Base-by-base conservation (phyloP, 2,888 invertebrate species). In the Sesia bembeciformis region DNA sequence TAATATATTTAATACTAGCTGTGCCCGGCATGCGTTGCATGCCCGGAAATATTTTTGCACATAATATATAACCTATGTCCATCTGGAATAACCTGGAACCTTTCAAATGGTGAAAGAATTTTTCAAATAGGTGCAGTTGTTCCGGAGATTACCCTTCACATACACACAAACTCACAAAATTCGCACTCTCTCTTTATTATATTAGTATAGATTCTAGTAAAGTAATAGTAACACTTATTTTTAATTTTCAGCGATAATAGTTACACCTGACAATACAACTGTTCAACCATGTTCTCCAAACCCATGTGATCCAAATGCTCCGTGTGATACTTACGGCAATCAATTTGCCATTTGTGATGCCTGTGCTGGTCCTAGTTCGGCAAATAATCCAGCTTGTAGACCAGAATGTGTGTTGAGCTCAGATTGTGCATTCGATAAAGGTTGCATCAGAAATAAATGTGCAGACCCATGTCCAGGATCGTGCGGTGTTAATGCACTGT, bases 321-420 rank as follows among this genome's bases (percentile, higher is more conserved):
- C 91, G 42, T 96, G 96, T 68, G 93, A 93, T 55, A 90, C 92
- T 2, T 94, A 93, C 68, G 93, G 93, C 43, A 92, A 93, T 67
- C 93, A 94, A 70, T 92, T 95, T 49, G 96, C 95, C 2, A 91
- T 96, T 67, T 95, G 96, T 72, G 93, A 95, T 76, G 91, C 92
- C n/a, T 96, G 96, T 72, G 86, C 91, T 64, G 93, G 93, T 50
- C 91, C 93, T 1, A 91, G 92, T 62, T 91, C 92, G 43, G 84
- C 91, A 51, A 93, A 92, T 62, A 93, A 94, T 78, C 93, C 95
- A 40, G 91, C 91, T 41, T 96, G 96, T 65, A 91, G 94, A 70
- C 96, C 96, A 41, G 96, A 96, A 84, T 97, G 97, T 81, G 83
- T 96, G 53, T 91, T 93, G 8, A 94, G 93, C 70, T 92, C 94